Evolutionary conservation across 2,113 vertebrate species (phyloP).

Genomic region (Solea solea): DNA sequence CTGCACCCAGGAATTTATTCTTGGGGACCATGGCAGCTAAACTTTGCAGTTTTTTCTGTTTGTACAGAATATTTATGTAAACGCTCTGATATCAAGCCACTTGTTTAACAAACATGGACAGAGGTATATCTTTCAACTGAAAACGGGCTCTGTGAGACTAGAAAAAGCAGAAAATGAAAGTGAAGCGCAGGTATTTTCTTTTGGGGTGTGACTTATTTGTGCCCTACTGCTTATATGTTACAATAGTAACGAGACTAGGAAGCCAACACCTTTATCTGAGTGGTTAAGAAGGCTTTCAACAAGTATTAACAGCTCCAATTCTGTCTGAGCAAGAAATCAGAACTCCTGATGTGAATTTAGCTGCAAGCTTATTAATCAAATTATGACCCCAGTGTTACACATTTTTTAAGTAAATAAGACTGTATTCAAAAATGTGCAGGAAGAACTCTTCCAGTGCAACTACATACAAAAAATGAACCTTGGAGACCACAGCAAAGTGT

Average conservation of each 20-base stretch:
- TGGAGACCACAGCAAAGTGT: background rate
- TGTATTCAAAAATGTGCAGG: background rate
- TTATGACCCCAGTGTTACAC: background rate
- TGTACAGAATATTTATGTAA: too few species aligned
- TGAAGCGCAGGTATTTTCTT: conserved; percentile 36
- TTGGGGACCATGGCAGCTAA: too few species aligned
- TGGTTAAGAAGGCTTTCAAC: conserved; percentile 49
- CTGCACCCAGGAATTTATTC: too few species aligned
- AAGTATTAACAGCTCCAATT: conserved; percentile 41
- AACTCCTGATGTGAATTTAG: background rate
- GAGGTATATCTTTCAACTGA: too few species aligned
- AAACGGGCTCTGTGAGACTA: background rate
- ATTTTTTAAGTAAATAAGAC: background rate
- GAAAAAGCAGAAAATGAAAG: conserved; percentile 14
- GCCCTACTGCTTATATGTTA: conserved; percentile 34
- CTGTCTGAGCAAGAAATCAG: conserved; percentile 26
- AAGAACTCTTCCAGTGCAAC: too few species aligned
- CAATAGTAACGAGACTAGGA: conserved; percentile 19
- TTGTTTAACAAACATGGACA: too few species aligned
- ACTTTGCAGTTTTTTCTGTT: too few species aligned
- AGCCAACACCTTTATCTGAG: conserved; percentile 41
- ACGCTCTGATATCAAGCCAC: too few species aligned
- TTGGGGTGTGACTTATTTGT: conserved; percentile 50
- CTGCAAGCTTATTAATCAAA: conserved; percentile 7
- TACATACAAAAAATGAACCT: background rate